Base-by-base conservation (phyloP, 2,888 invertebrate species). In the Andrena camellia region DNA sequence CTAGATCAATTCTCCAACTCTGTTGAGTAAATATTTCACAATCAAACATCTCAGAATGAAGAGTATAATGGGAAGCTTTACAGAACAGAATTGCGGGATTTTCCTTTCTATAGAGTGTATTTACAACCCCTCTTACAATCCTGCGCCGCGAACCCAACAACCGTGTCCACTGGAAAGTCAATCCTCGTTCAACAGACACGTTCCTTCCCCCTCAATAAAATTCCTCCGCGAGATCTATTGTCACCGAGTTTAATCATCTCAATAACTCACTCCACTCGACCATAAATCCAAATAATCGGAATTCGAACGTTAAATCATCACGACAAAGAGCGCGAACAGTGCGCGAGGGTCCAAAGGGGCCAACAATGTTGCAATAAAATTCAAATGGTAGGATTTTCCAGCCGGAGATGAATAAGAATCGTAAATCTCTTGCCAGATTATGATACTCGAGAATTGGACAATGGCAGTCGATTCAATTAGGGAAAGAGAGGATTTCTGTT, bases 301-400 rank as follows among this genome's bases (percentile, higher is more conserved):
- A 71, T 77, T 31, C 57, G 60, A 60, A 31, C 69, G 66, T 67
- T 80, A 78, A 80, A 80, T 71, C 71, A 67, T 68, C 29, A 13
- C 1, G 35, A 77, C 64, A 54, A 71, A 71, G 60, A 52, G 33
- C 42, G 33, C 23, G 59, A 13, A 10, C 13, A 8, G 13, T 17
- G 26, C 26, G n/a, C 1, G 48, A 48, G 29, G 20, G 8, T 26
- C 35, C 0, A 4, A 20, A 33, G 26, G 13, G 48, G 57, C 20
- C 26, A 60, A 54, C 78, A 62, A 23, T 35, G 66, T 54, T n/a
- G 66, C 71, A 57, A 71, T 80, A 78, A 80, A 80, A 80, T 66
- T 48, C 59, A 31, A 78, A 67, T 35, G 75, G 26, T 7, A 68
- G 31, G 64, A n/a, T 77, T 64, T 54, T 62, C 71, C 29, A 62